These are phyloP conservation scores for Gallinago paraguaiae DNA, from an alignment of 2,113 vertebrate species.

Conservation along the genomic window DNA sequence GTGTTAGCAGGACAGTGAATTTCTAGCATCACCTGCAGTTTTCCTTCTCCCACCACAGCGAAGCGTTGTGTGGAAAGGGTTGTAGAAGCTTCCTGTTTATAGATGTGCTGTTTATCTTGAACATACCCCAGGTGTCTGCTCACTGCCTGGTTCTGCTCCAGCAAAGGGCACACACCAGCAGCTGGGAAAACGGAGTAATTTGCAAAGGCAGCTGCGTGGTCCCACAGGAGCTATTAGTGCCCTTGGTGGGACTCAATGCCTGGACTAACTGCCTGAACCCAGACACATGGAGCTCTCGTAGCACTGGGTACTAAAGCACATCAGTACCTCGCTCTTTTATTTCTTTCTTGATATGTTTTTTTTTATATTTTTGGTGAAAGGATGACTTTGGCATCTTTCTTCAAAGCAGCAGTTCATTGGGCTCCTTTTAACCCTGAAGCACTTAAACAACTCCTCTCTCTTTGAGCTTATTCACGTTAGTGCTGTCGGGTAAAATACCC, in stretches of 20 bases:
- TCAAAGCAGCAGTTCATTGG: not conserved
- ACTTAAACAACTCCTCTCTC: not conserved
- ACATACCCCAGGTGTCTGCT: not conserved
- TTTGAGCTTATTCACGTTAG: not conserved
- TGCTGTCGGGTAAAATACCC: not conserved
- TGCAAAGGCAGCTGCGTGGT: not conserved
- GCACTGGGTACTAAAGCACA: not conserved
- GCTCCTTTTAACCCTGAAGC: not conserved
- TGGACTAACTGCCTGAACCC: not conserved
- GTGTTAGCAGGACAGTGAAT: not conserved
- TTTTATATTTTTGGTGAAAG: not conserved
- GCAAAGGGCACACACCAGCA: not conserved
- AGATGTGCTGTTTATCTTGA: not conserved
- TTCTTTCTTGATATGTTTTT: no score
- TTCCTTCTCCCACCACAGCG: not conserved
- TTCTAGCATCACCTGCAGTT: not conserved
- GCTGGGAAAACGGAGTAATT: not conserved
- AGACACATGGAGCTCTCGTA: not conserved
- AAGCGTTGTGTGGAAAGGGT: not conserved
- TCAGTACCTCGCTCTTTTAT: not conserved
- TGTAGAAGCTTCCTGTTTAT: not conserved
- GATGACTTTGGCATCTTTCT: not conserved
- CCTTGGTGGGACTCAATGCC: not conserved
- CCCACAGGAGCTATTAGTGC: not conserved
- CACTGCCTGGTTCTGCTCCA: not conserved